phyloP scores from a whole-genome alignment of 2,797 vertebrate species.

The Gymnopithys bicolor region DNA sequence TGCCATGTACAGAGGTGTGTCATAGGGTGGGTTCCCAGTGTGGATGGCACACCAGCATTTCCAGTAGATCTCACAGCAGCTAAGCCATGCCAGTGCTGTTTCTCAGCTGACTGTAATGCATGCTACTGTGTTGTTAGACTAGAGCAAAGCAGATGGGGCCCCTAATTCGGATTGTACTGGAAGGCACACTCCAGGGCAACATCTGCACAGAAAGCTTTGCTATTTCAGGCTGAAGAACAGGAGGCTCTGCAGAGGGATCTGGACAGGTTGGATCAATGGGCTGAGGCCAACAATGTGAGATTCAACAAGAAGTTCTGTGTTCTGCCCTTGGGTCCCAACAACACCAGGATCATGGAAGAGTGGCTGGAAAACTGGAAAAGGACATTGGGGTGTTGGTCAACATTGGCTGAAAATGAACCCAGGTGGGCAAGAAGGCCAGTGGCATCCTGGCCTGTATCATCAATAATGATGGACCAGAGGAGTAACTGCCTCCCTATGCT shows the following conservation, averaged over 20 bases:
- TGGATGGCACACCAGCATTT: background rate
- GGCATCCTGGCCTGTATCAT: background rate
- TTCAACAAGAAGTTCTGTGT: background rate
- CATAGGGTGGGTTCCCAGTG: background rate
- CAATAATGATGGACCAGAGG: background rate
- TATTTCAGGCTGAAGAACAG: background rate
- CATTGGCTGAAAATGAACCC: background rate
- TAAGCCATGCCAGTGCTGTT: background rate
- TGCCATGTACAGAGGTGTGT: background rate
- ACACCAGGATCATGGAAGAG: background rate
- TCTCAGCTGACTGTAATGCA: fast-evolving
- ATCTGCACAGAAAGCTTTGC: background rate
- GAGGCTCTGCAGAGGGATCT: background rate
- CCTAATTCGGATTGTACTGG: background rate
- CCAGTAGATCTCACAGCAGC: background rate
- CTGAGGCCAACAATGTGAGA: background rate
- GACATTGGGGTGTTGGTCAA: background rate
- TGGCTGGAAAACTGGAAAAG: background rate
- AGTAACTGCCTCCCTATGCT: background rate
- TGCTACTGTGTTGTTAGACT: background rate
- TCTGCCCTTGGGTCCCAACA: background rate
- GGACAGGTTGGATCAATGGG: background rate
- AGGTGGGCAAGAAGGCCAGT: background rate
- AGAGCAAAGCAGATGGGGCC: background rate
- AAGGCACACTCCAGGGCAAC: background rate